Evolutionary conservation across 2,888 invertebrate species (phyloP).

Genomic region (Chrysotoxum bicinctum): DNA sequence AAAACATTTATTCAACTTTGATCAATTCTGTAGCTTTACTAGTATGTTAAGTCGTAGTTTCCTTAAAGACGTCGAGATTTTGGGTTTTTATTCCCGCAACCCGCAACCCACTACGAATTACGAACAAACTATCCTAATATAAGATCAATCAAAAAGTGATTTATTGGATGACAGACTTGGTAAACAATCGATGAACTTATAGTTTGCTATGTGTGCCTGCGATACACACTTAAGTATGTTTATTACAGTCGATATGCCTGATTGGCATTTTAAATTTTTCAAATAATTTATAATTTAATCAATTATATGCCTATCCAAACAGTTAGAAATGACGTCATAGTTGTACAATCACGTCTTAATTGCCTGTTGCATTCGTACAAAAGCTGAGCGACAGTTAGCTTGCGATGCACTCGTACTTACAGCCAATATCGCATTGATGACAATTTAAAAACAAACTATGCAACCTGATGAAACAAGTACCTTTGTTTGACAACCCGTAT

Average conservation of each 20-base stretch:
- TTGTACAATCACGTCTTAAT: neutral
- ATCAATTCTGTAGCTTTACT: neutral
- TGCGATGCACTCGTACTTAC: neutral
- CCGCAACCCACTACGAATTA: too few relatives aligned
- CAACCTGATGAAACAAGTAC: neutral
- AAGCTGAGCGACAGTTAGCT: neutral
- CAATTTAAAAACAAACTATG: neutral
- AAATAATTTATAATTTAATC: neutral
- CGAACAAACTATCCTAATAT: neutral
- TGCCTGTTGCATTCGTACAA: neutral
- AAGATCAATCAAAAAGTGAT: neutral
- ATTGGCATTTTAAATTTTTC: slow-evolving; percentile 1
- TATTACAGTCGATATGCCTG: neutral
- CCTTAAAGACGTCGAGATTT: too few relatives aligned
- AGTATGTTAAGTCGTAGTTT: too few relatives aligned
- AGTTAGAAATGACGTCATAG: slow-evolving; percentile 23
- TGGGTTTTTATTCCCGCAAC: too few relatives aligned
- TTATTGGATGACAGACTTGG: neutral
- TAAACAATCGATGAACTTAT: neutral
- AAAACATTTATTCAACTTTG: neutral
- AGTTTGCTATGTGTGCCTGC: neutral
- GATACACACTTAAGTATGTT: neutral
- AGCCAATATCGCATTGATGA: neutral
- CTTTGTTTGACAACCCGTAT: slow-evolving; percentile 9
- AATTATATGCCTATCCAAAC: neutral